Conservation (phyloP, 2,113 vertebrate genomes). For the Cnemophilus loriae region DNA sequence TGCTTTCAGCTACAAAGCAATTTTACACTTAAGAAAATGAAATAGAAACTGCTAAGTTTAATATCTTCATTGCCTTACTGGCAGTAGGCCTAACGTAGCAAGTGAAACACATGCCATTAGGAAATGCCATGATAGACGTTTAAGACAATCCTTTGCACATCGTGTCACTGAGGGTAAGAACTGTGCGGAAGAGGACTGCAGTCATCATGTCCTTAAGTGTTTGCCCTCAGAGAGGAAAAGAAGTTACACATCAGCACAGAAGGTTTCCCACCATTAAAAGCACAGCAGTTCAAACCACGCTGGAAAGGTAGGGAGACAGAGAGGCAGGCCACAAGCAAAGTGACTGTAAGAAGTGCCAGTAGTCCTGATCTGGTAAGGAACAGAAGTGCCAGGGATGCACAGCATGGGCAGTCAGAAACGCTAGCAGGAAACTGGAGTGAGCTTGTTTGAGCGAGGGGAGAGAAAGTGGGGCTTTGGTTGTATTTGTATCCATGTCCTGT, state of each 20-base stretch:
- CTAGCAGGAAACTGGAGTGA: not conserved
- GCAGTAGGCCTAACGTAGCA: not conserved
- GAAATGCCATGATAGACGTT: not conserved
- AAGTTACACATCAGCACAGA: not conserved
- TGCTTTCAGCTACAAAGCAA: not conserved
- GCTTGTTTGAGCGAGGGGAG: not conserved
- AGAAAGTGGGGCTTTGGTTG: not conserved
- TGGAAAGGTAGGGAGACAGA: not conserved
- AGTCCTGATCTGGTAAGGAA: accelerated
- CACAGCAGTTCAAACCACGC: accelerated
- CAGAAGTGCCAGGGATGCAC: too few species aligned
- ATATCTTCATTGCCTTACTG: not conserved
- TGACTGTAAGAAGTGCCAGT: not conserved
- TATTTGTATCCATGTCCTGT: not conserved
- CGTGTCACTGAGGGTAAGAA: not conserved
- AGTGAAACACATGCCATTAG: not conserved
- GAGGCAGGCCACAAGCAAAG: not conserved
- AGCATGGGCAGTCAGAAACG: accelerated
- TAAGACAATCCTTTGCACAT: not conserved
- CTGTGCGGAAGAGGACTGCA: not conserved
- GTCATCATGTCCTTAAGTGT: not conserved
- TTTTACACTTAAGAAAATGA: not conserved
- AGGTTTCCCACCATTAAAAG: not conserved
- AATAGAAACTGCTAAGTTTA: not conserved
- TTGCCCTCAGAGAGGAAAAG: not conserved